Base-by-base conservation (phyloP, 2,888 invertebrate species). In the Pristionchus japonicus region DNA sequence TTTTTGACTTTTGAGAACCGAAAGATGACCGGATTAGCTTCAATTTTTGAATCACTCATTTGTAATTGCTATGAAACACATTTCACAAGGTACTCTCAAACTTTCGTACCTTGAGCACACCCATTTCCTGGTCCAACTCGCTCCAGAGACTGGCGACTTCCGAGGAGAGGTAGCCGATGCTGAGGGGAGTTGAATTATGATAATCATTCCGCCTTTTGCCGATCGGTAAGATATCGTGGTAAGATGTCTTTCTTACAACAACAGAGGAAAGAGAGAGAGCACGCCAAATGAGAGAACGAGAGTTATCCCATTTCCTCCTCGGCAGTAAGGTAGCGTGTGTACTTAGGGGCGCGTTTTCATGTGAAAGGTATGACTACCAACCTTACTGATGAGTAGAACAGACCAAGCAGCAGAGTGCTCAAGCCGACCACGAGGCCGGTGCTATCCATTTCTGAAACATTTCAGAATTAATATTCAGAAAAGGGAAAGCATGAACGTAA, bases 121-220 rank as follows among this genome's bases (percentile, higher is more conserved):
- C 61, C 67, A 86, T 86, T 37, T 86, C 86, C 31, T 49, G 20
- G 34, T 86, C 67, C 67, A 86, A 27, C n/a, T 86, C 86, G 31
- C 61, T 67, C 86, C 86, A 86, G 27, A 86, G 31, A 4, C 31
- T 37, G 23, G 67, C 15, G 13, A 86, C 64, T 37, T 85, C 27
- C 34, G 13, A 0, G 1, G 40, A 64, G 23, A 85, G 64, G 64
- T 64, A 40, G 3, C 64, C n/a, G 49, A 13, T 6, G 13, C 23
- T 52, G 52, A 52, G 23, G 49, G 13, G 49, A 43, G 23, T 15
- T 9, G 23, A 3, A 61, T 1, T 23, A 15, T 61, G 7, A 15
- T n/a, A 49, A 1, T 49, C 15, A 49, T 7, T 49, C 17, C 15
- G 47, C 47, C 13, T 47, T 13, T 13, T 47, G 47, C n/a, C 9